A percentile compares a stretch with the other conserved stretches of the same genome.
These are phyloP conservation scores for Hormiphora californensis DNA, from an alignment of 37 sponge, comb jelly and placozoan genomes.

Conservation along the genomic window DNA sequence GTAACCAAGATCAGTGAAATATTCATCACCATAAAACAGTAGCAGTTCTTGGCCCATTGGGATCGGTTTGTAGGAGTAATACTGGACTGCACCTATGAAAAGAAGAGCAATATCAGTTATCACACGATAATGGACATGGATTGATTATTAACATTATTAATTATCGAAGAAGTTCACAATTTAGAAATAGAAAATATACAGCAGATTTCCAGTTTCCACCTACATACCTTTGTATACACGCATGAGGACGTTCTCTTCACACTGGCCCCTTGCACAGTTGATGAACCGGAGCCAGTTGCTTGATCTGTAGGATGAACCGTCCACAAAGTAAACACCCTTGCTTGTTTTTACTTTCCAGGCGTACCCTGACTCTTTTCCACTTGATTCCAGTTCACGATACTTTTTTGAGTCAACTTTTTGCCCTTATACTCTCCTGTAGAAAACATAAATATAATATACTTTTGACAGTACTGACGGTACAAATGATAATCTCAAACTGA, in stretches of 20 bases:
- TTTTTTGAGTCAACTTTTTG: not conserved
- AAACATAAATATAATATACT: no score
- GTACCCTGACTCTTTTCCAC: not conserved
- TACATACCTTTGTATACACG: not conserved
- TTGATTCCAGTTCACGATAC: not conserved
- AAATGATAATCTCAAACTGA: no score
- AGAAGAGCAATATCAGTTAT: not conserved
- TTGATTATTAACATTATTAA: no score
- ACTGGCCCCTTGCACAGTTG: slow-evolving; percentile 20
- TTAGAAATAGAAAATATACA: no score
- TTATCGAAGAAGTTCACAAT: no score
- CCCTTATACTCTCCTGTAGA: not conserved
- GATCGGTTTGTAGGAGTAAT: slow-evolving; percentile 18
- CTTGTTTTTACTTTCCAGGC: not conserved
- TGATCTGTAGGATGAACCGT: not conserved
- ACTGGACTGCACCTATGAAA: not conserved
- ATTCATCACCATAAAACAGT: slow-evolving; percentile 22
- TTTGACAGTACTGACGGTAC: no score
- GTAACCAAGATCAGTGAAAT: slow-evolving; percentile 17
- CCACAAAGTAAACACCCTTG: not conserved
- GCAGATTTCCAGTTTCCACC: no score
- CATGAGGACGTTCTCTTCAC: slow-evolving; percentile 5
- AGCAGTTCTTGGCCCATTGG: slow-evolving; percentile 4
- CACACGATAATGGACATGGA: no score
- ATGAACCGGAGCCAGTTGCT: slow-evolving; percentile 22